These are phyloP conservation scores for Morus bassanus DNA, from an alignment of 2,797 vertebrate species.

Conservation along the genomic window DNA sequence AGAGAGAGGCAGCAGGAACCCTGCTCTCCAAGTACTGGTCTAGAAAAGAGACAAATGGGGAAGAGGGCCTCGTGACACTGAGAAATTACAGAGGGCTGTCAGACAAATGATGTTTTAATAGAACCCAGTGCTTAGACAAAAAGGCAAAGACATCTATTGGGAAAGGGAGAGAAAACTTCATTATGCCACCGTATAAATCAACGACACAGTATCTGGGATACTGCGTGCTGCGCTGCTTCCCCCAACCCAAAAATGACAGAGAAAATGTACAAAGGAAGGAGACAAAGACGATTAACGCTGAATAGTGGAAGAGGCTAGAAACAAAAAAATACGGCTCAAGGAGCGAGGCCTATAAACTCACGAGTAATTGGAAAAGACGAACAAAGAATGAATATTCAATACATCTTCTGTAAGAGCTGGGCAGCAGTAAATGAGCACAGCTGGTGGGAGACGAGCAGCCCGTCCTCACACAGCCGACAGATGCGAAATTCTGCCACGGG, in stretches of 20 bases:
- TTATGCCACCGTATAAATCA: background rate
- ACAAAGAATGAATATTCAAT: background rate
- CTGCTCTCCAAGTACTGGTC: background rate
- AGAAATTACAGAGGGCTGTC: background rate
- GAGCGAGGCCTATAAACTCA: background rate
- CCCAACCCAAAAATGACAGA: background rate
- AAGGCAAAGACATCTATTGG: background rate
- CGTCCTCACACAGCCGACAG: background rate
- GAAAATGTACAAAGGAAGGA: background rate
- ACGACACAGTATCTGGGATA: background rate
- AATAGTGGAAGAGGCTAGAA: background rate
- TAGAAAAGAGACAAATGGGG: background rate
- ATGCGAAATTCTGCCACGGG: fast-evolving
- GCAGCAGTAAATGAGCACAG: background rate
- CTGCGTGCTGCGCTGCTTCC: fast-evolving
- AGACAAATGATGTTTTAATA: background rate
- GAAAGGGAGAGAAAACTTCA: background rate
- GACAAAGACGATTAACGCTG: background rate
- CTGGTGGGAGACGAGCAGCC: background rate
- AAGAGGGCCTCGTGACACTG: background rate
- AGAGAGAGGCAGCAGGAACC: background rate
- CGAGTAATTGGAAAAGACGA: background rate
- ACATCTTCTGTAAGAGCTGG: background rate
- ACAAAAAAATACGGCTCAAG: background rate
- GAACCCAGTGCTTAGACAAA: background rate